Base-by-base conservation (phyloP, 2,113 vertebrate genomes). In the Pygathrix nemaeus region DNA sequence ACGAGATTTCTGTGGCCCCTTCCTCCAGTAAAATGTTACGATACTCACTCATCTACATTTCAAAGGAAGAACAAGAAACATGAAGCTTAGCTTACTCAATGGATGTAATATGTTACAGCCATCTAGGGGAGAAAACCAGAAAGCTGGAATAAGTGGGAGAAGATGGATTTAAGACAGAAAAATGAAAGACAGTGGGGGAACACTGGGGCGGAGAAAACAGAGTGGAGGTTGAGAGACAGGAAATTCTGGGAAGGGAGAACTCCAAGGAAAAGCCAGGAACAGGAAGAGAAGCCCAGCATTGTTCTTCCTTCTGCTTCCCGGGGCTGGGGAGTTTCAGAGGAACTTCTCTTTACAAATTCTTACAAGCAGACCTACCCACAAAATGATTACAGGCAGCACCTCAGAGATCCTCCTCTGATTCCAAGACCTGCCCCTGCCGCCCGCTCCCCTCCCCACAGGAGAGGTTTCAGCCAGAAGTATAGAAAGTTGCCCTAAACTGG, bases 51-150 rank as follows among this genome's bases (percentile, higher is more conserved):
- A 30, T 4, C 83, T 48, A 27, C 79, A 79, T 96, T 73, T 55
- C 85, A 87, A 68, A 50, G 35, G 18, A 81, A 81, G 84, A 88
- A 82, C 35, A 76, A 48, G n/a, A 87, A 86, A 92, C n/a, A 59
- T 7, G 94, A 61, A 73, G 59, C 59, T 40, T 40, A 70, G 64
- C 48, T 79, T 40, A 52, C 30, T 87, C n/a, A 45, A 16, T 20
- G 9, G 30, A 52, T 3, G 10, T 27, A 76, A 91, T 0, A 27
- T 1, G 78, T 95, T 94, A 97, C 83, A 89, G 87, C 97, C 98
- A 86, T 2, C 81, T 93, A 93, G 88, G 55, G 52, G 9, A 72
- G 23, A 92, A n/a, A 66, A 88, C 32, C 66, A 48, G 52, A 43
- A 81, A 82, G 21, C 17, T 25, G 40, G 40, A 87, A 6, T 57